phyloP scores from a whole-genome alignment of 2,113 vertebrate species.

The Nestor notabilis region DNA sequence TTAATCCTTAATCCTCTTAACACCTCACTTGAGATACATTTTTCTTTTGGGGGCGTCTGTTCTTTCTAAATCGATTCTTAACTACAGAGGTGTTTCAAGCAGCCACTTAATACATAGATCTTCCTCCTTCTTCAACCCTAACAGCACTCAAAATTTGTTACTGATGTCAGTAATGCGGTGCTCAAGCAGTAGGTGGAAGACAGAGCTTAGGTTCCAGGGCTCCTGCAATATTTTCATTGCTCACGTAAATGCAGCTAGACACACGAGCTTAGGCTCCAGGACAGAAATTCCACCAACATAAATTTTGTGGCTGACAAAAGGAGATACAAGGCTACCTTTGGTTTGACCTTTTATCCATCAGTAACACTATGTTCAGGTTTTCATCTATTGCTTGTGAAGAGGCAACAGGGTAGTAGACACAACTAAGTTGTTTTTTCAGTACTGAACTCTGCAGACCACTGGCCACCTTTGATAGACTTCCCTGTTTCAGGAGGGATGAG shows the following conservation, averaged over 20 bases:
- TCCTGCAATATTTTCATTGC: not conserved
- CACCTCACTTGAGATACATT: not conserved
- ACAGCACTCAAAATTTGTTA: not conserved
- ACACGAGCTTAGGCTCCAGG: not conserved
- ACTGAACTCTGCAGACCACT: not conserved
- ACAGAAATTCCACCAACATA: not conserved
- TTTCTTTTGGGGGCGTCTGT: not conserved
- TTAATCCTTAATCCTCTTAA: constrained; percentile 41
- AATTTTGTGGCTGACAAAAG: not conserved
- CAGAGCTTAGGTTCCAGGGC: not conserved
- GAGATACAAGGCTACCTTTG: not conserved
- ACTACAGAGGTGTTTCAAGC: not conserved
- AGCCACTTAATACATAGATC: not conserved
- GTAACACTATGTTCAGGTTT: not conserved
- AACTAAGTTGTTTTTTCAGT: not conserved
- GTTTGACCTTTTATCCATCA: not conserved
- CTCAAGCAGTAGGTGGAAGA: not conserved
- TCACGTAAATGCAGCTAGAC: not conserved
- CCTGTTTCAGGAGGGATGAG: not conserved
- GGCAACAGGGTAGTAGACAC: not conserved
- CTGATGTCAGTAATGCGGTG: not conserved
- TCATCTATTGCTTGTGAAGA: not conserved
- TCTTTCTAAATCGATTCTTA: constrained; percentile 5
- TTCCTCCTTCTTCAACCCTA: not conserved
- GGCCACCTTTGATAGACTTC: not conserved